Percentiles rank a stretch among this genome's conserved stretches.
Conservation (phyloP, 2,113 vertebrate genomes). For the Theristicus caerulescens region DNA sequence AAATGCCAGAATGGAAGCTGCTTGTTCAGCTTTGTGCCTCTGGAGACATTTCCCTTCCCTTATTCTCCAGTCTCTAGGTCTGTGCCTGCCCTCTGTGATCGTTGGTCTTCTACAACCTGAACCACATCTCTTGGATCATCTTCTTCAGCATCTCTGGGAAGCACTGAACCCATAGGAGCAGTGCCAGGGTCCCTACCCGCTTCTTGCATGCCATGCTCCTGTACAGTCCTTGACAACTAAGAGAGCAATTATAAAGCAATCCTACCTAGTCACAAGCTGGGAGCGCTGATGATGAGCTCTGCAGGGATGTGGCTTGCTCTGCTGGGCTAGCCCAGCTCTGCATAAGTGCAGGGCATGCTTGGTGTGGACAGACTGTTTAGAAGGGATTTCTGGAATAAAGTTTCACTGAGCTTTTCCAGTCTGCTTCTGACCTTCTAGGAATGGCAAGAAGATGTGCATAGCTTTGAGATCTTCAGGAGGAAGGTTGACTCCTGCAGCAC, state of each 20-base stretch:
- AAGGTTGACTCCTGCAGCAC: neutral
- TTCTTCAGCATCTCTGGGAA: neutral
- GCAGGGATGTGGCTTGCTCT: neutral
- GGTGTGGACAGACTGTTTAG: neutral
- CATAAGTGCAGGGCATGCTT: neutral
- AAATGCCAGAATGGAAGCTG: neutral
- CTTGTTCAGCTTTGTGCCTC: neutral
- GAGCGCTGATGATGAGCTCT: neutral
- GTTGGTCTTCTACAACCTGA: neutral
- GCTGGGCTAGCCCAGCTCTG: neutral
- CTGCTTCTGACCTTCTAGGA: neutral
- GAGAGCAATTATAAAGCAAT: neutral
- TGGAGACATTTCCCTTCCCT: neutral
- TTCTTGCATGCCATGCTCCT: neutral
- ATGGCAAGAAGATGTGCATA: neutral
- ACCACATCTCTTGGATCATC: neutral
- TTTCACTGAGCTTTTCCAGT: neutral
- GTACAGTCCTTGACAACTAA: neutral
- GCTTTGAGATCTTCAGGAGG: neutral
- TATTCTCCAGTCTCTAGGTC: neutral
- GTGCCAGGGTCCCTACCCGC: neutral
- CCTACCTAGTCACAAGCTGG: neutral
- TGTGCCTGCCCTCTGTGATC: neutral
- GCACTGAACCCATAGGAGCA: neutral
- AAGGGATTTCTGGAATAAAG: neutral